Evolutionary conservation across 2,113 vertebrate genomes (phyloP), one percentile per base, ranked within the genome.

Genomic region (Phaetusa simplex): DNA sequence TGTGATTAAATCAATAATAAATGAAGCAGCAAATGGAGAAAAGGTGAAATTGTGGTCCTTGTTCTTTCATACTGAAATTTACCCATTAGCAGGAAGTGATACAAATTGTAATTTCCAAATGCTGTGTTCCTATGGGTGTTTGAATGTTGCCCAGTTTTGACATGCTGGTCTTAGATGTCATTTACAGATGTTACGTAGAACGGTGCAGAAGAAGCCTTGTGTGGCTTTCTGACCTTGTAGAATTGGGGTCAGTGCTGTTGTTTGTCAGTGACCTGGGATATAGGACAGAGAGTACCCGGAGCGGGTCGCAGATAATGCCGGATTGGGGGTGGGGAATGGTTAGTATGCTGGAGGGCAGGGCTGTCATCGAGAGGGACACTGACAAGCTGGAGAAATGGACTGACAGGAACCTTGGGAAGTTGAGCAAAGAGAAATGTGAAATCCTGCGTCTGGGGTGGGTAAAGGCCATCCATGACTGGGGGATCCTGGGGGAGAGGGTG

Each of bases 1-100:
- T 85, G n/a, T 76, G 56, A 72, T 80, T 8, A 79, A 85, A 76
- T 87, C 53, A 91, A 52, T 89, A 59, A 91, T 62, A 67, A 84
- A 84, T 79, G 52, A 84, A 80, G 77, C 43, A 38, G 49, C 81
- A 90, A 82, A 82, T 65, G 13, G 70, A 86, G 78, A 64, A 36
- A 49, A 80, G 56, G 23, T 81, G 16, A 59, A 77, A 49, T 61
- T 49, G 49, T 56, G 38, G 34, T 62, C 17, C 24, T 30, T 61
- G 23, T 69, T 69, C 40, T 65, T 64, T 34, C 42, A 14, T 17
- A 36, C 16, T 71, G 69, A 66, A 45, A 71, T 58, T 43, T 61
- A 14, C 9, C 45, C 20, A 11, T 82, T 67, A 71, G 24, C 38
- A 74, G 65, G 23, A 64, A 62, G 66, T 85, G 20, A 18, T 11